Evolutionary conservation across 2,113 vertebrate species (phyloP), one percentile per base, ranked within the genome.

Genomic region (Phalacrocorax carbo): DNA sequence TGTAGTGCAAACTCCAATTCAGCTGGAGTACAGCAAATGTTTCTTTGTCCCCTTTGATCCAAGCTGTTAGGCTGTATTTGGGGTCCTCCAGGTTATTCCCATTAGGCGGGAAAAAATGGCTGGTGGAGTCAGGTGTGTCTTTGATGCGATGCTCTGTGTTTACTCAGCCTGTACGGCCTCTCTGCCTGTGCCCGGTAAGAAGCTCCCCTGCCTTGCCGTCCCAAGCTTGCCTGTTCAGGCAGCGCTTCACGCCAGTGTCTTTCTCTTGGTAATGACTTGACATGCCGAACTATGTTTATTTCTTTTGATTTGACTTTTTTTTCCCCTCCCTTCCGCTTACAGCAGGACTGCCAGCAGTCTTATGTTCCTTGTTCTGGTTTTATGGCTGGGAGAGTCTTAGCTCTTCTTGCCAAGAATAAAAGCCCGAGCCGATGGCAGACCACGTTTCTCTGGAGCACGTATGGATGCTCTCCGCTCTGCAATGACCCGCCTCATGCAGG

Each of bases 31-130:
- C 73, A 91, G 84, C 51, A 77, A 91, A 70, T 73, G 36, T 73
- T 94, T 82, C 71, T 84, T 54, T 87, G 81, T 80, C 75, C 42
- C 62, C 71, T 94, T 97, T 96, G 89, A 97, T 94, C 81, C 62
- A 85, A 93, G 91, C 91, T 93, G 87, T 93, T 82, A 95, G 89
- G 71, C 71, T 78, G 84, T 80, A 29, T 79, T 82, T 94, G 73
- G 54, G 86, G 94, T 91, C 93, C 62, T 82, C 15, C 13, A 42
- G 95, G 93, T 97, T 94, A 93, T 91, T 95, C 70, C 94, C 70
- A 90, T 96, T 96, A 95, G 91, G 65, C 2, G 22, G 38, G 84
- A 66, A 62, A 62, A 90, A 84, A 54, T 75, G 75, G 46, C 82
- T 76, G 81, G 27, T 70, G 66, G 86, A 93, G 78, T 62, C 91